Percentiles rank a stretch among this genome's conserved stretches.
These are phyloP conservation scores for Brassicogethes aeneus DNA, from an alignment of 2,888 invertebrate genomes.

Conservation along the genomic window DNA sequence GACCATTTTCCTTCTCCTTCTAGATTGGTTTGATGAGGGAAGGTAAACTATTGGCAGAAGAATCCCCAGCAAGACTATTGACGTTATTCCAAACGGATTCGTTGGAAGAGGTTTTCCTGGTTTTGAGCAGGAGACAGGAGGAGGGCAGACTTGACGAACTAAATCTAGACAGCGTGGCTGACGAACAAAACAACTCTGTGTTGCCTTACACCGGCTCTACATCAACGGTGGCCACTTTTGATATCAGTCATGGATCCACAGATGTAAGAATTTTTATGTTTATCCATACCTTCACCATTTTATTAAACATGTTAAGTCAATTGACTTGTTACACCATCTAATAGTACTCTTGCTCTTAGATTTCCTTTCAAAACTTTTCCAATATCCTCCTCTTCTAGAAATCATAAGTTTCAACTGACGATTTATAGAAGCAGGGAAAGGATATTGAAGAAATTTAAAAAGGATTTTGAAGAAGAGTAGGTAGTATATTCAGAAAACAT, in stretches of 20 bases:
- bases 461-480: too few species aligned
- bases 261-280: conserved; percentile 24
- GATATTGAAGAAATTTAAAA: too few species aligned
- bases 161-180: conserved; percentile 1
- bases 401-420: too few species aligned
- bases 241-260: conserved; percentile 22
- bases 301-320: too few species aligned
- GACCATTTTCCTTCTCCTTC: too few species aligned
- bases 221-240: conserved; percentile 9
- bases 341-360: too few species aligned
- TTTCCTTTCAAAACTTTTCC: too few species aligned
- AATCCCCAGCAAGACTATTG: conserved; percentile 66
- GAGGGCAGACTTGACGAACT: conserved; percentile 30
- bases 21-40: conserved; percentile 86
- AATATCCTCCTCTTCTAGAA: too few species aligned
- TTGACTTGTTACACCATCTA: too few species aligned
- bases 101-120: conserved; percentile 82
- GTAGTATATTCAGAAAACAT: too few species aligned
- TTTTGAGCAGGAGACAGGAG: conserved; percentile 58
- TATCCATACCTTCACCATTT: too few species aligned
- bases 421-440: too few species aligned
- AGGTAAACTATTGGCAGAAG: conserved; percentile 78
- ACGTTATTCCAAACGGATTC: conserved; percentile 58
- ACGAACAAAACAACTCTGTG: conserved; percentile 3
- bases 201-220: conserved; percentile 6